Conservation (phyloP, 2,113 vertebrate genomes). For the Arizona elegans region DNA sequence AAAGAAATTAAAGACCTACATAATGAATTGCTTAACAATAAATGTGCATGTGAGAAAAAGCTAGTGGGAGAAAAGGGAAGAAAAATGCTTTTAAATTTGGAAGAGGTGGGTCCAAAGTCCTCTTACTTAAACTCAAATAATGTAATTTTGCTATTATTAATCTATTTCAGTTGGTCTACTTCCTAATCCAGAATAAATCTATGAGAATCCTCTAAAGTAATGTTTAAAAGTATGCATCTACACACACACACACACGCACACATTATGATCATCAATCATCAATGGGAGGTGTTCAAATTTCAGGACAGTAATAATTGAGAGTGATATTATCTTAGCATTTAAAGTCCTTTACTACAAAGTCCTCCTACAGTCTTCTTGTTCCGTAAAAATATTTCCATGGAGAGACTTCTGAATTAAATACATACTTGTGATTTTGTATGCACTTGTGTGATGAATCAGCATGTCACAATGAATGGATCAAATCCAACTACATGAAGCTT, state of each 20-base stretch:
- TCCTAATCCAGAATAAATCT: background rate
- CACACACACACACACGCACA: background rate
- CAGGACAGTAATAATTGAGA: background rate
- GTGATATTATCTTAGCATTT: background rate
- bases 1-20: constrained; percentile 71
- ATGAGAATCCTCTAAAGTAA: constrained; percentile 10
- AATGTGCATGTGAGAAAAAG: constrained; percentile 40
- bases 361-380: background rate
- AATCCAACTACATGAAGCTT: background rate
- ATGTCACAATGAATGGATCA: background rate
- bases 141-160: background rate
- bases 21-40: constrained; percentile 73
- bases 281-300: background rate
- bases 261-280: background rate
- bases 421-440: background rate
- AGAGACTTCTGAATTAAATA: background rate
- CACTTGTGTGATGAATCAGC: background rate
- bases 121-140: background rate
- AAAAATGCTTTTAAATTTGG: background rate
- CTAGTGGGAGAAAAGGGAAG: background rate
- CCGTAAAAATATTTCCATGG: background rate
- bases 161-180: background rate
- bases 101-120: background rate
- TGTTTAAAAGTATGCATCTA: background rate
- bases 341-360: background rate